phyloP scores from a whole-genome alignment of 2,888 invertebrate species.

The Seira musarum region DNA sequence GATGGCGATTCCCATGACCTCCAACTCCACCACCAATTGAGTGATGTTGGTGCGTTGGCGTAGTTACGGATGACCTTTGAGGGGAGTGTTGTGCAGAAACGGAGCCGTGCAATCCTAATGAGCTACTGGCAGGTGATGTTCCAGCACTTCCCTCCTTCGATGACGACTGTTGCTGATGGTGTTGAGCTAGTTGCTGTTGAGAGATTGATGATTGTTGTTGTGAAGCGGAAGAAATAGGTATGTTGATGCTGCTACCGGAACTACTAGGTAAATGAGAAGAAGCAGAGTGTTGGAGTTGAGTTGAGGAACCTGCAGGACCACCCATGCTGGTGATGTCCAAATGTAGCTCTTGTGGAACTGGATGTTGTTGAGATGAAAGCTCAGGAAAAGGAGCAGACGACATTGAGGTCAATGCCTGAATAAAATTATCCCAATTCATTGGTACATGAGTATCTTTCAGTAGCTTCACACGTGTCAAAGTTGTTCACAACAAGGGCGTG shows the following conservation, averaged over 20 bases:
- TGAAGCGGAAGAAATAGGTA: slow-evolving; percentile 33
- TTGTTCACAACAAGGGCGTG: slow-evolving; percentile 15
- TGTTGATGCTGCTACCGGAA: slow-evolving; percentile 43
- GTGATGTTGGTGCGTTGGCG: slow-evolving; percentile 44
- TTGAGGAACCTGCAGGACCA: background rate
- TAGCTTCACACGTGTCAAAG: slow-evolving; percentile 25
- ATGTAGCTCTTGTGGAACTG: slow-evolving; percentile 36
- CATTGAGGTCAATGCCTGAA: slow-evolving; percentile 85
- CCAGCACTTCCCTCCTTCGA: slow-evolving; percentile 45
- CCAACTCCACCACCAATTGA: slow-evolving; percentile 33
- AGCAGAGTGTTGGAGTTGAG: slow-evolving; percentile 27
- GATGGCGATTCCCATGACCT: slow-evolving; percentile 66
- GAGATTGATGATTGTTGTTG: slow-evolving; percentile 38
- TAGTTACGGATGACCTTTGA: slow-evolving; percentile 51
- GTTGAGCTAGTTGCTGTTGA: slow-evolving; percentile 71
- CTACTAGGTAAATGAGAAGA: slow-evolving; percentile 23
- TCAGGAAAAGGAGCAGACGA: slow-evolving; percentile 75
- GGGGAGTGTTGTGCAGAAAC: slow-evolving; percentile 51
- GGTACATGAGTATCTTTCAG: slow-evolving; percentile 53
- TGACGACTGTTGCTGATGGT: slow-evolving; percentile 74
- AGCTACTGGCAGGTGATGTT: slow-evolving; percentile 72
- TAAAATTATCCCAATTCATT: slow-evolving; percentile 53
- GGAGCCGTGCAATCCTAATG: slow-evolving; percentile 42
- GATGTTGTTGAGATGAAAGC: slow-evolving; percentile 60
- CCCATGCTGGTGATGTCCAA: slow-evolving; percentile 23